A percentile compares a stretch with the other conserved stretches of the same genome.
phyloP scores from a whole-genome alignment of 2,888 invertebrate species.

The Drosophila merina region DNA sequence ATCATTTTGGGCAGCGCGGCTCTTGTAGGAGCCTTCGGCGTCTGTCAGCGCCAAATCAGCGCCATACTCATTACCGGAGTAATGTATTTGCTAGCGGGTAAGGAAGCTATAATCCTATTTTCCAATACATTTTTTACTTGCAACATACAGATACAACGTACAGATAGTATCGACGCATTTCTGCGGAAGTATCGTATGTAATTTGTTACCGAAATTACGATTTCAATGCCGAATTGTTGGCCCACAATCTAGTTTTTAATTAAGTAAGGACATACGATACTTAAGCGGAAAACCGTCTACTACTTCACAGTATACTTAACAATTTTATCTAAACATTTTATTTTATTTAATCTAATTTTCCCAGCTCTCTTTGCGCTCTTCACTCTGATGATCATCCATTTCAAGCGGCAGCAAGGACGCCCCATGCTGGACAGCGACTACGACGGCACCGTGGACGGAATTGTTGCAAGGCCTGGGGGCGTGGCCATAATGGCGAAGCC shows the following conservation, averaged over 20 bases:
- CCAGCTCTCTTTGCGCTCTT: constrained; percentile 95
- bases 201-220: too few species aligned
- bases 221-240: too few species aligned
- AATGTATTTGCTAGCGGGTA: constrained; percentile 96
- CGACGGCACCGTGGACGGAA: constrained; percentile 90
- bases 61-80: constrained; percentile 97
- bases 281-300: not conserved
- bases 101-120: constrained; percentile 58
- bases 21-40: constrained; percentile 94
- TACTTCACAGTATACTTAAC: not conserved
- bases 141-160: too few species aligned
- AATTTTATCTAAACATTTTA: not conserved
- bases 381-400: constrained; percentile 95
- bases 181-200: too few species aligned
- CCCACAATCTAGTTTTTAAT: too few species aligned
- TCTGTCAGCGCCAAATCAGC: constrained; percentile 95
- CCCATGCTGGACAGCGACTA: constrained; percentile 86
- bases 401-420: constrained; percentile 91
- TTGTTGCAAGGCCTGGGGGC: constrained; percentile 85
- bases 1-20: constrained; percentile 95
- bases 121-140: too few species aligned
- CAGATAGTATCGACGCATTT: too few species aligned
- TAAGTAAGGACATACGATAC: too few species aligned
- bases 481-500: constrained; percentile 85
- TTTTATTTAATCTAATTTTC: constrained; percentile 37